phyloP scores from a whole-genome alignment of 2,113 vertebrate species.

The Hassar affinis region DNA sequence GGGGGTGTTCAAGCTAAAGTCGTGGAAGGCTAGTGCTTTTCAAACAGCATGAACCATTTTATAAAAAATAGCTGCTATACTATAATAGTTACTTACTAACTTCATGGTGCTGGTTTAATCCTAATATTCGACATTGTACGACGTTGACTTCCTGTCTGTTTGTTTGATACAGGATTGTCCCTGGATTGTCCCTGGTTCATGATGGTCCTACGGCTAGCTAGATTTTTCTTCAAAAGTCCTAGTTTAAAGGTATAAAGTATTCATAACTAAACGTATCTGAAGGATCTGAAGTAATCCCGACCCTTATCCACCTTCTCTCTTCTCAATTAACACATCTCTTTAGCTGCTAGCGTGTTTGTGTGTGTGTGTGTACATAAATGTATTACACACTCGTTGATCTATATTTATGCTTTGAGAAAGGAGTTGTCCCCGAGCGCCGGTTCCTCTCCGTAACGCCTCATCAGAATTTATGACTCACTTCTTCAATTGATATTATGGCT shows the following conservation, averaged over 20 bases:
- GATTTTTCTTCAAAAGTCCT: neutral
- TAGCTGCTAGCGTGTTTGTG: neutral
- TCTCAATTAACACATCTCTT: neutral
- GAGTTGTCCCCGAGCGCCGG: neutral
- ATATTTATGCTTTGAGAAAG: conserved; percentile 1
- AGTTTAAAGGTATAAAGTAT: too few species aligned
- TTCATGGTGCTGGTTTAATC: neutral
- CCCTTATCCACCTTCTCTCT: neutral
- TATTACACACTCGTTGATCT: conserved; percentile 13
- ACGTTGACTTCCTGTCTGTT: neutral
- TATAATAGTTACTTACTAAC: neutral
- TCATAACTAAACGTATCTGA: neutral
- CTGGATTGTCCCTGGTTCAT: too few species aligned
- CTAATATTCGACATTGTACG: neutral
- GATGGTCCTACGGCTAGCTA: neutral
- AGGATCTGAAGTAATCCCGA: neutral
- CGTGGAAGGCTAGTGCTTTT: too few species aligned
- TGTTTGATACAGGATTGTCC: too few species aligned
- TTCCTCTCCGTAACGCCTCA: conserved; percentile 3
- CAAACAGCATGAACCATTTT: neutral
- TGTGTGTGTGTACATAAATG: neutral
- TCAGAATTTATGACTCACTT: conserved; percentile 36
- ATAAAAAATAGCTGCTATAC: neutral
- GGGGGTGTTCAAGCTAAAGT: too few species aligned
- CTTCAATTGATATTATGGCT: conserved; percentile 28